Evolutionary conservation across 1,140 invertebrate species (phyloP), one percentile per base, ranked within the genome.

Genomic region (Drosophila baimaii): DNA sequence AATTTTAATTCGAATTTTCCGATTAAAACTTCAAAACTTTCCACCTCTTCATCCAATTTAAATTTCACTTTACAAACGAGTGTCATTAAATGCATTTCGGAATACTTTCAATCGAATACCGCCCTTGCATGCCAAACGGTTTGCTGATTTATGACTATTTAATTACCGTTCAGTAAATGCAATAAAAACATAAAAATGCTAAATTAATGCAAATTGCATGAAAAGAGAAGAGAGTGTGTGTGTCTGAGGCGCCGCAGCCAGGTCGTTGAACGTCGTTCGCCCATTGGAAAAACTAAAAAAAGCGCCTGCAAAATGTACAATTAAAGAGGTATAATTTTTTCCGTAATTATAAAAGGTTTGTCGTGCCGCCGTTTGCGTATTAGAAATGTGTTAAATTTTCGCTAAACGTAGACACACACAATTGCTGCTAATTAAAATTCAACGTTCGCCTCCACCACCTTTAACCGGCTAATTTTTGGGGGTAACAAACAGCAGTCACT

Each of bases 391-490:
- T 85, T 81, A 81, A 77, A 49, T 81, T 77, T 85, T 84, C 68
- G 75, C 73, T 46, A 49, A 65, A 77, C 13, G 37, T 27, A 74
- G 73, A 74, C 61, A 79, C 58, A 79, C 58, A 61, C 70, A 75
- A 84, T 59, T 70, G 73, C 47, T 65, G 72, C 81, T 84, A 81
- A 84, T 84, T 84, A 84, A 85, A 85, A 84, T 85, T 84, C 81
- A 84, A 69, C 57, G 49, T 70, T 81, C 49, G 71, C 64, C 66
- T 64, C 62, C 59, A 84, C 81, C 66, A 77, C 77, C 70, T 85
- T 77, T 74, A 63, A 62, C 63, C 44, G 59, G 46, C 82, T 81
- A 85, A 84, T 85, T 84, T 74, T 74, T 52, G 68, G 73, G 73
- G 81, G 81, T 77, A 72, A 68, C 71, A 76, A 49, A 46, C 79